These are phyloP conservation scores for Dolichallabes microphthalmus DNA, from an alignment of 2,113 vertebrate genomes.

Conservation along the genomic window DNA sequence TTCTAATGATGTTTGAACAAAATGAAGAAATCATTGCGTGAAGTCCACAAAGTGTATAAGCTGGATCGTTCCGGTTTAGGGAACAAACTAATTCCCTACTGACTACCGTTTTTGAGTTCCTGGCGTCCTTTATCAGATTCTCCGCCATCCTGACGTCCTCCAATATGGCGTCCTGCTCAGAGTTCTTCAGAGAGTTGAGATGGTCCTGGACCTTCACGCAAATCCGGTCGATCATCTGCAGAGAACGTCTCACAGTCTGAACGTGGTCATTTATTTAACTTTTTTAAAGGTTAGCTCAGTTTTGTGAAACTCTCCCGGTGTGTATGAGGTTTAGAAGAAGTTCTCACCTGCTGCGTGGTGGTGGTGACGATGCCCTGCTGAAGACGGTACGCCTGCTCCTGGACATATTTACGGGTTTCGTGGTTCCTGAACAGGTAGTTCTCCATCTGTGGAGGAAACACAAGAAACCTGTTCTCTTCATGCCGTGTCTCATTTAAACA, in stretches of 20 bases:
- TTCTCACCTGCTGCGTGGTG: constrained; percentile 90
- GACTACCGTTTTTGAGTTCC: constrained; percentile 92
- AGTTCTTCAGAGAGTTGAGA: constrained; percentile 90
- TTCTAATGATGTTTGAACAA: neutral
- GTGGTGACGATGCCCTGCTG: constrained; percentile 97
- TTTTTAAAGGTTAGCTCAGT: no score
- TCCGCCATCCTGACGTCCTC: constrained; percentile 91
- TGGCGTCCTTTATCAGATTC: constrained; percentile 89
- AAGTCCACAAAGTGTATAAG: neutral
- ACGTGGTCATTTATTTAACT: no score
- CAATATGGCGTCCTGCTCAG: constrained; percentile 79
- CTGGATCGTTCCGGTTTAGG: neutral
- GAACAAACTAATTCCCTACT: neutral
- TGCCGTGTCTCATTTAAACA: neutral
- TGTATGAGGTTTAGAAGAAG: neutral
- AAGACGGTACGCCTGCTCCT: constrained; percentile 93
- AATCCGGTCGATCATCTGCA: constrained; percentile 94
- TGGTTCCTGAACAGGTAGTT: constrained; percentile 95
- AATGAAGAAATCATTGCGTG: no score
- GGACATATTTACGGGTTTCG: constrained; percentile 90
- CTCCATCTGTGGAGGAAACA: constrained; percentile 81
- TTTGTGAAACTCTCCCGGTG: neutral
- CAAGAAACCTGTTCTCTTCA: constrained; percentile 16
- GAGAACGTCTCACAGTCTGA: neutral
- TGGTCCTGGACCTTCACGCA: constrained; percentile 98